These are phyloP conservation scores for Mugil cephalus DNA, from an alignment of 2,113 vertebrate species.

Conservation along the genomic window DNA sequence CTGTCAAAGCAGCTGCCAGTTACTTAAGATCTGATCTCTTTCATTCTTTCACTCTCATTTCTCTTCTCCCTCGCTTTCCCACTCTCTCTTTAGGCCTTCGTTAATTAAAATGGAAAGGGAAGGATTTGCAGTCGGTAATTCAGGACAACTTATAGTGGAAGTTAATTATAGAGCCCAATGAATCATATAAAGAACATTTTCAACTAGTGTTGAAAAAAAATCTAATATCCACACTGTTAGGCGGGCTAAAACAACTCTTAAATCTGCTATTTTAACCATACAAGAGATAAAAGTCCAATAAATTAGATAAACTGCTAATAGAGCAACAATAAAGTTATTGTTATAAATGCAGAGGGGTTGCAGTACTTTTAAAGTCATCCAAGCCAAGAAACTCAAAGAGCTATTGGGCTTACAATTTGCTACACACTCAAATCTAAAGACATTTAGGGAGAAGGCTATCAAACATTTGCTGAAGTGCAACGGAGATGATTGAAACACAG, in stretches of 20 bases:
- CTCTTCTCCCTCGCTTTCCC: slow-evolving; percentile 55
- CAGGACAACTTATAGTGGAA: slow-evolving; percentile 72
- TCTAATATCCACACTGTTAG: slow-evolving; percentile 13
- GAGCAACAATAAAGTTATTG: not conserved
- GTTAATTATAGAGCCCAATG: slow-evolving; percentile 71
- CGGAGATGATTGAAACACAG: slow-evolving; percentile 3
- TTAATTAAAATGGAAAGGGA: slow-evolving; percentile 82
- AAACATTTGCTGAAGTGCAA: slow-evolving; percentile 15
- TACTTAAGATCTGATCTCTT: slow-evolving; percentile 82
- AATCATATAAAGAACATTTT: slow-evolving; percentile 67
- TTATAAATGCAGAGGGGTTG: too few relatives aligned
- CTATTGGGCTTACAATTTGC: not conserved
- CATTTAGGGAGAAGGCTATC: not conserved
- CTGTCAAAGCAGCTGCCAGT: slow-evolving; percentile 83
- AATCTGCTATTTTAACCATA: not conserved
- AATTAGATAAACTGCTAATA: not conserved
- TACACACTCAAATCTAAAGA: too few relatives aligned
- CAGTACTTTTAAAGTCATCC: not conserved
- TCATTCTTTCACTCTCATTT: slow-evolving; percentile 65
- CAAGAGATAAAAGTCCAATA: not conserved
- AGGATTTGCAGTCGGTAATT: slow-evolving; percentile 81
- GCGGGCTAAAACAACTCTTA: slow-evolving; percentile 2
- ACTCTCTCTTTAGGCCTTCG: slow-evolving; percentile 71
- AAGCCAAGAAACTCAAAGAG: too few relatives aligned
- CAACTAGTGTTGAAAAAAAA: slow-evolving; percentile 19